phyloP scores from a whole-genome alignment of 2,797 vertebrate genomes.

The Poecile montanus region DNA sequence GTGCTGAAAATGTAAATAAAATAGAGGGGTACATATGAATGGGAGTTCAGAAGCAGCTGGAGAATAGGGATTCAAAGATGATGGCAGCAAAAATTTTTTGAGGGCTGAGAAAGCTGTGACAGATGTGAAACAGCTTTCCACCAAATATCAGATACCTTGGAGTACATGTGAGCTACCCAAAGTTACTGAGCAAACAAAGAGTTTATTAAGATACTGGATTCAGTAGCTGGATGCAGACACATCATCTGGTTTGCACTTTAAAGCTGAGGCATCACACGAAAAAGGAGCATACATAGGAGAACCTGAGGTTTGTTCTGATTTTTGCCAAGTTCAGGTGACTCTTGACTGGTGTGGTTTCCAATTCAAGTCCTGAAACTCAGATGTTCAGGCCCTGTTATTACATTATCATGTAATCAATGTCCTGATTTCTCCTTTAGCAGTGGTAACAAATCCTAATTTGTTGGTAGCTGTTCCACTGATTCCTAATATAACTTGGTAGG shows the following conservation, averaged over 20 bases:
- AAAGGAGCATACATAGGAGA: not conserved
- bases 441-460: not conserved
- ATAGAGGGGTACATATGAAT: rapidly evolving
- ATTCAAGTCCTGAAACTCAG: not conserved
- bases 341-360: not conserved
- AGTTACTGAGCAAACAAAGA: not conserved
- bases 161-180: not conserved
- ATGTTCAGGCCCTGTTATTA: not conserved
- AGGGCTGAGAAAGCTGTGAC: not conserved
- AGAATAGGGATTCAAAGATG: not conserved
- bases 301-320: not conserved
- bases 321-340: not conserved
- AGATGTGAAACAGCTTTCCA: not conserved
- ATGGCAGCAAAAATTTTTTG: not conserved
- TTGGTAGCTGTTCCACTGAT: not conserved
- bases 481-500: not conserved
- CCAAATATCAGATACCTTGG: not conserved
- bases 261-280: not conserved
- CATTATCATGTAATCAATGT: not conserved
- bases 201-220: not conserved
- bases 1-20: not conserved
- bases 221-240: not conserved
- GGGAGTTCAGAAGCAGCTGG: not conserved
- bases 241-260: not conserved
- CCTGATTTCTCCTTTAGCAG: not conserved